Percentiles rank a stretch among this genome's conserved stretches.
These are phyloP conservation scores for Scaptomyza montana DNA, from an alignment of 1,140 invertebrate genomes.

Conservation along the genomic window DNA sequence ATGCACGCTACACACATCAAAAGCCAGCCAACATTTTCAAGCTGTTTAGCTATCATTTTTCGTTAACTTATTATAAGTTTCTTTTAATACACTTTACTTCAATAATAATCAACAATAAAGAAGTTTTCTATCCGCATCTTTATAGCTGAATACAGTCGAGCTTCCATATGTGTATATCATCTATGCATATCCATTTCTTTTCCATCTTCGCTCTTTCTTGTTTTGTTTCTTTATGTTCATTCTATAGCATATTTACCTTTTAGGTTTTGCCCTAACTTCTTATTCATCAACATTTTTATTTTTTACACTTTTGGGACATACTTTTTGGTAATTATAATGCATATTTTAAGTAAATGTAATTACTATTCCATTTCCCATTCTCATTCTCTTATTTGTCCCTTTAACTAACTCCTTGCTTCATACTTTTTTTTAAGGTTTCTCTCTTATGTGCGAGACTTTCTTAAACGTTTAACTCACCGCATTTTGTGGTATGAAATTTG, in stretches of 20 bases:
- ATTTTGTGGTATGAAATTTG: neutral
- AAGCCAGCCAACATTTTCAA: neutral
- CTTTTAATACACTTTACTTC: too few relatives aligned
- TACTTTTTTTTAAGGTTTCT: neutral
- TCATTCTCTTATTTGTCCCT: neutral
- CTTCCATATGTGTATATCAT: too few relatives aligned
- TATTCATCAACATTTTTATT: neutral
- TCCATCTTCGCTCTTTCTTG: too few relatives aligned
- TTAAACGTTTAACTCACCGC: slow-evolving; percentile 3
- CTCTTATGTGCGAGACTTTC: neutral
- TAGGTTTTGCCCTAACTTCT: too few relatives aligned
- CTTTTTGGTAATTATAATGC: neutral
- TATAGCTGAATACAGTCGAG: too few relatives aligned
- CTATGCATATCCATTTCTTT: too few relatives aligned
- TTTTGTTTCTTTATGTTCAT: too few relatives aligned
- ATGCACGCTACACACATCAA: slow-evolving; percentile 37
- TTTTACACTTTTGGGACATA: neutral
- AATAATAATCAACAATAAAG: too few relatives aligned
- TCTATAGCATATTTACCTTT: too few relatives aligned
- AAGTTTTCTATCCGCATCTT: too few relatives aligned
- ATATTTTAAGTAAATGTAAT: neutral
- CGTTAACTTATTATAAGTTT: too few relatives aligned
- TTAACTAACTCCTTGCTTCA: too few relatives aligned
- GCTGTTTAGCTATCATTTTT: neutral
- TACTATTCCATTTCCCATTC: neutral